Evolutionary conservation across 2,113 vertebrate genomes (phyloP).

Genomic region (Rattus norvegicus): DNA sequence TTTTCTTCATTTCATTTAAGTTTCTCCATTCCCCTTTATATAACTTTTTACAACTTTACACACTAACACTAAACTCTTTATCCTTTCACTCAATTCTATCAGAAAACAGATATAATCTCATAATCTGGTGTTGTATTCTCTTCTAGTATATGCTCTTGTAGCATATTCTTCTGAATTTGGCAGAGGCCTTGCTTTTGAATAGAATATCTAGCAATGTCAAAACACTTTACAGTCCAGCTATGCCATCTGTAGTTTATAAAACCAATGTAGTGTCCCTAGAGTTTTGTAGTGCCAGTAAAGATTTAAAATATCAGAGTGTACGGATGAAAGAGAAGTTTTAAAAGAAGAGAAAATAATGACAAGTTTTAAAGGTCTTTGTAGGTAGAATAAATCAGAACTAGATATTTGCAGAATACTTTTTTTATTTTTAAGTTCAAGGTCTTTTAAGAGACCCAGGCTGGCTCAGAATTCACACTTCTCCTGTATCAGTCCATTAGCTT

Average conservation of each 20-base stretch:
- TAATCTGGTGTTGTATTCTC: background rate
- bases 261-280: background rate
- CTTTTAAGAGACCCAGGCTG: background rate
- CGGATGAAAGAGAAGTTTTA: background rate
- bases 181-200: background rate
- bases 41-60: slow-evolving; percentile 23
- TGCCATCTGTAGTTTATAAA: background rate
- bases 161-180: slow-evolving; percentile 38
- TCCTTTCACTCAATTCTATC: background rate
- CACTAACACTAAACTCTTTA: background rate
- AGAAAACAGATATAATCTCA: background rate
- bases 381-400: slow-evolving; percentile 54
- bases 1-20: slow-evolving; percentile 11
- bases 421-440: background rate
- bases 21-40: slow-evolving; percentile 5
- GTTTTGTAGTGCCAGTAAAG: background rate
- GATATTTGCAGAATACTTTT: background rate
- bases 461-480: background rate
- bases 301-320: background rate
- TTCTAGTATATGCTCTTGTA: background rate
- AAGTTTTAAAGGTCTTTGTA: slow-evolving; percentile 33
- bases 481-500: background rate
- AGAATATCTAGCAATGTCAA: background rate
- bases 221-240: background rate
- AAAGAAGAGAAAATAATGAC: slow-evolving; percentile 25